Evolutionary conservation across 2,797 vertebrate genomes (phyloP), one percentile per base, ranked within the genome.

Genomic region (Benthosema pterotum): DNA sequence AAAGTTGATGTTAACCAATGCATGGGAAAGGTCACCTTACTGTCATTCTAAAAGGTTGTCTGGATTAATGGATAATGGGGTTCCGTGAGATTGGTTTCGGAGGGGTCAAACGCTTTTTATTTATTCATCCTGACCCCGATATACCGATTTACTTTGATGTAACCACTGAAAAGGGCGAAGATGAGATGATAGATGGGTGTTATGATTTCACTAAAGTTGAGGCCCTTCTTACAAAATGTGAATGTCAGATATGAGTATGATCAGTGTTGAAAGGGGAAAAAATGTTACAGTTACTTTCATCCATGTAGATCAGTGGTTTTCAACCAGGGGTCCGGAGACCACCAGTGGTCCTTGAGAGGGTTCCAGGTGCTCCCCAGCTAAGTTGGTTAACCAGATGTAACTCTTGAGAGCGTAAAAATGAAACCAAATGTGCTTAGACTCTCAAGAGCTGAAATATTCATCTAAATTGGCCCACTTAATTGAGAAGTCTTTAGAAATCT

Each of bases 1-100:
- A 72, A 74, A 83, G 82, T 80, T 65, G 79, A 64, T 71, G 75
- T 75, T n/a, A 74, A 82, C 67, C 70, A 71, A 82, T 71, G 69
- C 72, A 74, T 85, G 78, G 74, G 72, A 85, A 90, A 91, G 88
- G 86, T 89, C 81, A 85, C 78, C 74, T 82, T 75, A 81, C 79
- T 86, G 85, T 84, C 83, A 74, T 83, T 79, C 67, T 79, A 89
- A 92, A 25, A 91, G 88, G 89, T 89, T 86, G 80, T 65, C 69
- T 66, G 82, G 90, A 85, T 90, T 88, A 85, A 57, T 13, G 5
- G 84, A 82, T 88, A 87, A 88, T 79, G 71, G 89, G 89, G 86
- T 83, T 87, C 85, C 80, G 52, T 4, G 6, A 52, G 63, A 74
- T 63, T n/a, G 73, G 60, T 79, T 75, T 81, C 72, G 61, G 61